A percentile compares a stretch with the other conserved stretches of the same genome.
Conservation (phyloP, 2,888 invertebrate species). For the Trachelus troglodyta region DNA sequence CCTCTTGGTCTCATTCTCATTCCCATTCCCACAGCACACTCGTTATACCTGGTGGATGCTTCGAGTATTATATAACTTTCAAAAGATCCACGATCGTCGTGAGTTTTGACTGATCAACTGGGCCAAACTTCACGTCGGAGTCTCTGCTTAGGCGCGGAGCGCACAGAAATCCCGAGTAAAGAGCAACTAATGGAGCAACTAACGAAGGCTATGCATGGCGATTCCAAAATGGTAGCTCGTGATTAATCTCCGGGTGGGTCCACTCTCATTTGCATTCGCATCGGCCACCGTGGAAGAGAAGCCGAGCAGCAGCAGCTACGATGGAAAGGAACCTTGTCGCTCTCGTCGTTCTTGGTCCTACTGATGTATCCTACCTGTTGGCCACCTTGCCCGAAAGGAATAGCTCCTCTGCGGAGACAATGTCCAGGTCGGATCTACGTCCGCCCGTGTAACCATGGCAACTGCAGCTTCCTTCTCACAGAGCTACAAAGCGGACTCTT, state of each 20-base stretch:
- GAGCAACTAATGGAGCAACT: background rate
- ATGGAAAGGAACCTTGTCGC: constrained; percentile 12
- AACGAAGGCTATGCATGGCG: background rate
- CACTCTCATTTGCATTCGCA: constrained; percentile 43
- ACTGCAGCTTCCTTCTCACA: background rate
- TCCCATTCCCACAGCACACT: background rate
- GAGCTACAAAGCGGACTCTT: background rate
- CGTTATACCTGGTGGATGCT: background rate
- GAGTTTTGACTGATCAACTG: background rate
- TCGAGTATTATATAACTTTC: background rate
- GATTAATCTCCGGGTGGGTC: background rate
- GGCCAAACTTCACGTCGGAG: background rate
- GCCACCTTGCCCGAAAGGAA: background rate
- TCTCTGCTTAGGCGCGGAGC: background rate
- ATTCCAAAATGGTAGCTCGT: background rate
- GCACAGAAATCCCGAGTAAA: background rate
- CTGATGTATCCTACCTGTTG: background rate
- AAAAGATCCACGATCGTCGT: background rate
- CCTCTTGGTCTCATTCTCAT: background rate
- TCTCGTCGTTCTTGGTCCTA: background rate
- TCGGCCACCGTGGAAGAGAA: constrained; percentile 44
- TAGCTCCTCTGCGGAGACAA: background rate
- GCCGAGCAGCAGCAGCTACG: constrained; percentile 42
- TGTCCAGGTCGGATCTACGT: background rate
- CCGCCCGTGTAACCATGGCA: background rate